Conservation (phyloP, 2,113 vertebrate species). For the Mellivora capensis region DNA sequence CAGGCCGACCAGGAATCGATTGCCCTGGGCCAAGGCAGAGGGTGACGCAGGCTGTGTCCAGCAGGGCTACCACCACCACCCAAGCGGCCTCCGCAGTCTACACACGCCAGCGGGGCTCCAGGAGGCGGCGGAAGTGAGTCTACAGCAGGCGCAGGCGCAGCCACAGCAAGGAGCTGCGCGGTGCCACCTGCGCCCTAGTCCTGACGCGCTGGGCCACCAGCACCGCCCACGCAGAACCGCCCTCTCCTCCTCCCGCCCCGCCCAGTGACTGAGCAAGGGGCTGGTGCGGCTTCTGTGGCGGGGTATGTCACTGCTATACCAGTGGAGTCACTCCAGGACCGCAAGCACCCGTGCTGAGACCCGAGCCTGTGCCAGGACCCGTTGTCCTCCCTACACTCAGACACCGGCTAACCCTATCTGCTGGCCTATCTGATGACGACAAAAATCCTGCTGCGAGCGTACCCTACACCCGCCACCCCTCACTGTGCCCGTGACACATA, state of each 20-base stretch:
- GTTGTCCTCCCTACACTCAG: conserved; percentile 78
- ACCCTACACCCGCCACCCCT: conserved; percentile 18
- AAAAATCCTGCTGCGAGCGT: conserved; percentile 53
- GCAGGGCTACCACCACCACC: accelerated
- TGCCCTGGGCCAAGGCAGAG: not conserved
- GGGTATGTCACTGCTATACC: conserved; percentile 83
- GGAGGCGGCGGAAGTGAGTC: conserved; percentile 82
- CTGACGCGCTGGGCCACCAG: conserved; percentile 39
- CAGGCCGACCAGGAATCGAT: accelerated
- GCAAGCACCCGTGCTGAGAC: conserved; percentile 75
- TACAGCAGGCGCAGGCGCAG: conserved; percentile 81
- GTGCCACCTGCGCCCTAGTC: conserved; percentile 25
- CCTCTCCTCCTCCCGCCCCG: not conserved
- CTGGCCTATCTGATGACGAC: conserved; percentile 81
- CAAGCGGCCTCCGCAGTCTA: accelerated
- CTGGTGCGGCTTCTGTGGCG: conserved; percentile 77
- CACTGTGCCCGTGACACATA: conserved; percentile 75
- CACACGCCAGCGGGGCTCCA: conserved; percentile 81
- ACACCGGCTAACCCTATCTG: conserved; percentile 77
- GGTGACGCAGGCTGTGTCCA: accelerated
- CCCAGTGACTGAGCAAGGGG: conserved; percentile 80
- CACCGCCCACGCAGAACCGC: conserved; percentile 66
- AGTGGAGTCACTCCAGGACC: conserved; percentile 84
- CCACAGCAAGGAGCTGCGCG: conserved; percentile 81
- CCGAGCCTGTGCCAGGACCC: conserved; percentile 64